Evolutionary conservation across 2,888 invertebrate genomes (phyloP), one percentile per base, ranked within the genome.

Genomic region (Hedychridium roseum): DNA sequence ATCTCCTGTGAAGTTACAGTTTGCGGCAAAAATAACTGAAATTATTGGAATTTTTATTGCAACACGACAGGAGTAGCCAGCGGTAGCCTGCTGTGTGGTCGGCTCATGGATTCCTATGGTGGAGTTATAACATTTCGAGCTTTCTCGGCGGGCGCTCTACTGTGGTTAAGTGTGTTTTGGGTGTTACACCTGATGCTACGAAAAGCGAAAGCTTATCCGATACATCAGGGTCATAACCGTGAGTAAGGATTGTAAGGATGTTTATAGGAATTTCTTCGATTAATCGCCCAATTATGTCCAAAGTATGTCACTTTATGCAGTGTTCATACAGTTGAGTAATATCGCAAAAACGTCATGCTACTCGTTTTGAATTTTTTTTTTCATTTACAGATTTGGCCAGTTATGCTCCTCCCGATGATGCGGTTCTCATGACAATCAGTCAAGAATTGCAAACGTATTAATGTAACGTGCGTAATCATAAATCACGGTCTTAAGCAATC

Each of bases 41-140:
- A n/a, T 4, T 31, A 3, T 31, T 31, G 12, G 3, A 28, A 9
- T 28, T 15, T 1, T 35, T 17, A 20, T 31, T 23, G 11, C 4
- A n/a, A 28, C 11, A 11, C 50, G 57, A 9, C 57, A 83, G 83
- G 93, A 11, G 89, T 91, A 0, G 88, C 92, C 0, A 73, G 87
- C 7, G 93, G 93, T 26, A 92, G 91, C 71, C 84, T 90, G 7
- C 78, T 92, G 39, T 92, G 88, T n/a, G 93, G 93, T 1, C 73
- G 84, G 3, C 73, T 91, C 23, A 88, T 89, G 67, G 80, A 83
- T n/a, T 67, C 73, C 0, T 83, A 86, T 43, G 87, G 87, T 0
- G 91, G 91, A 4, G 82, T 85, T 44, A 73, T 80, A 32, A 88
- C 89, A 0, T 92, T 92, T 77, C 83, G 86, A 47, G 82, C 85